Percentiles rank a stretch among this genome's conserved stretches.
These are phyloP conservation scores for Olivierus martensii DNA, from an alignment of 1,140 invertebrate genomes.

Conservation along the genomic window DNA sequence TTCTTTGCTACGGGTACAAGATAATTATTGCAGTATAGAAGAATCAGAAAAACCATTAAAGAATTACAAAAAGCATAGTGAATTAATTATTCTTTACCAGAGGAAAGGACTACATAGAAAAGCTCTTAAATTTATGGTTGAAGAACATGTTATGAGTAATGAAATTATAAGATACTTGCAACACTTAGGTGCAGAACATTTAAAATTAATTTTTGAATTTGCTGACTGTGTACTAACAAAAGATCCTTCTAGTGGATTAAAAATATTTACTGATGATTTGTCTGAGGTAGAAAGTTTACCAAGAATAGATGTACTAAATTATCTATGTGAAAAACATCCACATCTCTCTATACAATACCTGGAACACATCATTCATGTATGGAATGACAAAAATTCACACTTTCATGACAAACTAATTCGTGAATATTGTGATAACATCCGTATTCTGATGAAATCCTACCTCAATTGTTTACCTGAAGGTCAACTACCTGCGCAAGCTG, in stretches of 20 bases:
- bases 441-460: background rate
- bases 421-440: conserved; percentile 57
- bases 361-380: conserved; percentile 81
- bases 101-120: conserved; percentile 82
- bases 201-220: conserved; percentile 46
- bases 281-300: conserved; percentile 77
- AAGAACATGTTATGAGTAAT: conserved; percentile 65
- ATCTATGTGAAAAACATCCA: conserved; percentile 64
- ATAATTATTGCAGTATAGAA: conserved; percentile 85
- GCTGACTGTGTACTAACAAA: conserved; percentile 79
- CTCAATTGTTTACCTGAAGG: conserved; percentile 1
- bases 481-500: no score
- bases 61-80: conserved; percentile 73
- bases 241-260: conserved; percentile 64
- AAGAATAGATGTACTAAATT: conserved; percentile 77
- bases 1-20: conserved; percentile 61
- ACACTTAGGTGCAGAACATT: conserved; percentile 48
- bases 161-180: conserved; percentile 85
- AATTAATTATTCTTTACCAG: conserved; percentile 91
- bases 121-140: conserved; percentile 74
- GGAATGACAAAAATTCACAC: conserved; percentile 68
- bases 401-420: conserved; percentile 85
- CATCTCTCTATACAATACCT: conserved; percentile 77
- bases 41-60: conserved; percentile 83
- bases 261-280: conserved; percentile 86